phyloP scores from a whole-genome alignment of 2,888 invertebrate genomes.

The Cremastinae sp. region DNA sequence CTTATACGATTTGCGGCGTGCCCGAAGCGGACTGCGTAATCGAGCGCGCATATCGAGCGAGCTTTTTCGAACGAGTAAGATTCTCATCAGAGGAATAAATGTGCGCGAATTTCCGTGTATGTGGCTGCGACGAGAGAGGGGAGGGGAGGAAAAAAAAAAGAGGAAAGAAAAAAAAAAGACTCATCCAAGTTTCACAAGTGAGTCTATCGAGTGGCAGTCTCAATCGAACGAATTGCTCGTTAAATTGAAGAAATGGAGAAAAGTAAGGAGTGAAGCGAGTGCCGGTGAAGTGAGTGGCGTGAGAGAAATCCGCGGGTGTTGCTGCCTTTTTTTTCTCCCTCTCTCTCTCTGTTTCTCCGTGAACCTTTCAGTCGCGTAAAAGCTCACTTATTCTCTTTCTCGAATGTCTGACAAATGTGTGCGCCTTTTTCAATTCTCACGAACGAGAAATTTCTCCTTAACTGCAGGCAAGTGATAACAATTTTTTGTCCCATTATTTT shows the following conservation, averaged over 20 bases:
- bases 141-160: slow-evolving; percentile 10
- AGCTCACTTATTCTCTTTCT: too few relatives aligned
- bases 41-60: neutral
- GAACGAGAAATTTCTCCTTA: too few relatives aligned
- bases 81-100: neutral
- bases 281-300: neutral
- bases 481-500: too few relatives aligned
- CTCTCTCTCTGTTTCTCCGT: neutral
- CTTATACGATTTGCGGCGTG: too few relatives aligned
- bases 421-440: too few relatives aligned
- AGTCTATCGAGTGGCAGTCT: slow-evolving; percentile 30
- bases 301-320: slow-evolving; percentile 2
- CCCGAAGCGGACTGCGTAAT: too few relatives aligned
- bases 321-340: neutral
- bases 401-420: too few relatives aligned
- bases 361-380: too few relatives aligned
- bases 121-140: too few relatives aligned
- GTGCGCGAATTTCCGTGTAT: neutral
- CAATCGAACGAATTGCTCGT: slow-evolving; percentile 49
- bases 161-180: slow-evolving; percentile 6
- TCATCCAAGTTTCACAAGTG: slow-evolving; percentile 42
- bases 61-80: neutral
- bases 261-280: slow-evolving; percentile 48
- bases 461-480: too few relatives aligned
- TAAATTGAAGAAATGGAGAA: slow-evolving; percentile 55